A percentile compares a stretch with the other conserved stretches of the same genome.
Conservation (phyloP, 1,140 invertebrate genomes). For the Drosophila eugracilis region DNA sequence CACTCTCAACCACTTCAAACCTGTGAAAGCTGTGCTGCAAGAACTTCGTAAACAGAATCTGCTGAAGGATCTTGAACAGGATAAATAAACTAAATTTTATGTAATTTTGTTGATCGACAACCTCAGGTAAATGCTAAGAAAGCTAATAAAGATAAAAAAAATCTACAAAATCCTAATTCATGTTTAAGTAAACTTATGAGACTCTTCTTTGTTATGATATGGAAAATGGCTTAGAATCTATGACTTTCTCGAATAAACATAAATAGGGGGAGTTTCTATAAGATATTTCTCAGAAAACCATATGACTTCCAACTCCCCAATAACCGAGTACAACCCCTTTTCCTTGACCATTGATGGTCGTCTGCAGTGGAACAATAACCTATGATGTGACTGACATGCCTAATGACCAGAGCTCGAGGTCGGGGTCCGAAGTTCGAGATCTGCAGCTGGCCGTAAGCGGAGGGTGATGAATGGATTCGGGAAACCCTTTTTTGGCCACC, state of each 20-base stretch:
- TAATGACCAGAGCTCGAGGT: slow-evolving; percentile 25
- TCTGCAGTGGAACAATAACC: slow-evolving; percentile 19
- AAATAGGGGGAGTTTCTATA: not conserved
- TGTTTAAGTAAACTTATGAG: too few species aligned
- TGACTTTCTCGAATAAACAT: too few species aligned
- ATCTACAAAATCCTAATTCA: not conserved
- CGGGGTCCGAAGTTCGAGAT: too few species aligned
- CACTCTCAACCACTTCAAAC: slow-evolving; percentile 48
- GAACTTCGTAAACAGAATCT: slow-evolving; percentile 26
- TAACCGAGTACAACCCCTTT: slow-evolving; percentile 16
- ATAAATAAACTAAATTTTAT: too few species aligned
- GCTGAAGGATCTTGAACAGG: not conserved
- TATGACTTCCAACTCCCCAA: not conserved
- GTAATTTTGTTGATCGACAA: too few species aligned
- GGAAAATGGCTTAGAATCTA: too few species aligned
- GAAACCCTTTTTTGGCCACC: slow-evolving; percentile 8
- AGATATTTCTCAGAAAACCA: not conserved
- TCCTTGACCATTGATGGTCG: slow-evolving; percentile 13
- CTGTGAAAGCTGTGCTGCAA: slow-evolving; percentile 13
- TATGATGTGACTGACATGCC: slow-evolving; percentile 32
- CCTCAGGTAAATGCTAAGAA: not conserved
- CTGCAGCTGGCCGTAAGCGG: slow-evolving; percentile 35
- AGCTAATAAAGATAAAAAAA: not conserved
- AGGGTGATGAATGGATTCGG: slow-evolving; percentile 8
- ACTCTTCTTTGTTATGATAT: too few species aligned